Percentiles rank a stretch among this genome's conserved stretches.
Conservation (phyloP, 2,888 invertebrate genomes). For the Drosophila paramelanica region DNA sequence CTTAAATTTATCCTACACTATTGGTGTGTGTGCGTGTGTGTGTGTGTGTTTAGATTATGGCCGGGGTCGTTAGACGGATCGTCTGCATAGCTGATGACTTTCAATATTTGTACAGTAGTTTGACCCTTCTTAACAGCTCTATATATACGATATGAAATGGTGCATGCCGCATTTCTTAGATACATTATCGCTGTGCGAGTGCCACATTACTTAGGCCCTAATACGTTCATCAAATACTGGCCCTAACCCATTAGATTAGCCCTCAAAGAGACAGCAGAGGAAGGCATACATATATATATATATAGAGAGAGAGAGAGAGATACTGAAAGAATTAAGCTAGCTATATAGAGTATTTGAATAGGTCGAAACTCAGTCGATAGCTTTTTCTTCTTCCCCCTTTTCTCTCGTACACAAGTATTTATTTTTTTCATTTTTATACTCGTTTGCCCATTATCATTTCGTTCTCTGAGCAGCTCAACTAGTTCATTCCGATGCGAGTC, state of each 20-base stretch:
- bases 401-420: background rate
- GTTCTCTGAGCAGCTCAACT: slow-evolving; percentile 27
- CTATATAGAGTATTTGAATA: slow-evolving; percentile 14
- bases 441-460: slow-evolving; percentile 34
- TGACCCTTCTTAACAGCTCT: slow-evolving; percentile 78
- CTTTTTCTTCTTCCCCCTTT: background rate
- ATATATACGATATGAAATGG: slow-evolving; percentile 53
- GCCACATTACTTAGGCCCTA: slow-evolving; percentile 60
- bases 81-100: slow-evolving; percentile 65
- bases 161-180: slow-evolving; percentile 53
- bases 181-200: slow-evolving; percentile 58
- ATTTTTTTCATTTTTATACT: slow-evolving; percentile 17
- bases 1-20: slow-evolving; percentile 31
- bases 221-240: slow-evolving; percentile 57
- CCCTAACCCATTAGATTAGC: slow-evolving; percentile 41
- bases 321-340: slow-evolving; percentile 5
- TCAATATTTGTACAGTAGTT: slow-evolving; percentile 77
- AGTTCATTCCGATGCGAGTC: slow-evolving; percentile 33
- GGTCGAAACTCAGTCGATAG: slow-evolving; percentile 1
- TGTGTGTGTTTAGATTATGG: slow-evolving; percentile 53
- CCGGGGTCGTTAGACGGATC: slow-evolving; percentile 58
- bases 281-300: background rate
- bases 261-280: background rate
- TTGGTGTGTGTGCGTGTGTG: too few relatives aligned
- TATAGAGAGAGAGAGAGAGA: background rate